phyloP scores from a whole-genome alignment of 2,888 invertebrate genomes.

The Microplitis manilae region DNA sequence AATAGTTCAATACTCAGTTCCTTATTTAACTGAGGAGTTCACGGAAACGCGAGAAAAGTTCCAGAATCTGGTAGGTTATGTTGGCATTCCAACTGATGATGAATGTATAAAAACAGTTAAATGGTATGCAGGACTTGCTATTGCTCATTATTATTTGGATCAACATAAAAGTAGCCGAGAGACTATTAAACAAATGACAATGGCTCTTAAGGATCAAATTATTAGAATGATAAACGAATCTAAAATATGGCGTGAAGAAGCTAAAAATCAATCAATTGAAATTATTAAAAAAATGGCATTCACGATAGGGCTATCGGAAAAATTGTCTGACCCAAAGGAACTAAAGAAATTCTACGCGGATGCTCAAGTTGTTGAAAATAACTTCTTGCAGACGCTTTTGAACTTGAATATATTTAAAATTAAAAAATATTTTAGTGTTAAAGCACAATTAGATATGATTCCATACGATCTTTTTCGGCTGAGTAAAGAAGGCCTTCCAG shows the following conservation, averaged over 20 bases:
- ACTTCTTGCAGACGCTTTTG: not conserved
- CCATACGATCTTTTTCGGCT: too few species aligned
- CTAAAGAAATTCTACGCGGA: not conserved
- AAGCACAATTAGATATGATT: not conserved
- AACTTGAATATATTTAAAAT: not conserved
- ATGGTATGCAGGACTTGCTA: not conserved
- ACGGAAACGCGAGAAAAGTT: not conserved
- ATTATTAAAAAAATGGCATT: not conserved
- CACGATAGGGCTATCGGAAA: not conserved
- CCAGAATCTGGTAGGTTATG: not conserved
- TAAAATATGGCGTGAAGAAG: not conserved
- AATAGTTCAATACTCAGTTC: not conserved
- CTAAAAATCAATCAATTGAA: not conserved
- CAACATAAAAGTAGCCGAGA: not conserved
- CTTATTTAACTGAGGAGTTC: not conserved
- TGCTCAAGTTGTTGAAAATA: not conserved
- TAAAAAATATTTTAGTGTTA: not conserved
- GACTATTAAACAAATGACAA: not conserved
- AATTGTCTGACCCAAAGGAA: not conserved
- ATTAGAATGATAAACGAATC: not conserved
- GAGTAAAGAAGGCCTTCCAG: too few species aligned
- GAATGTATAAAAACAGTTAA: not conserved
- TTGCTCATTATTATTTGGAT: not conserved
- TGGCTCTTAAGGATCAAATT: too few species aligned
- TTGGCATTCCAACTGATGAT: not conserved